Percentiles rank a stretch among this genome's conserved stretches.
These are phyloP conservation scores for Amaurobius ferox DNA, from an alignment of 2,888 invertebrate species.

Conservation along the genomic window DNA sequence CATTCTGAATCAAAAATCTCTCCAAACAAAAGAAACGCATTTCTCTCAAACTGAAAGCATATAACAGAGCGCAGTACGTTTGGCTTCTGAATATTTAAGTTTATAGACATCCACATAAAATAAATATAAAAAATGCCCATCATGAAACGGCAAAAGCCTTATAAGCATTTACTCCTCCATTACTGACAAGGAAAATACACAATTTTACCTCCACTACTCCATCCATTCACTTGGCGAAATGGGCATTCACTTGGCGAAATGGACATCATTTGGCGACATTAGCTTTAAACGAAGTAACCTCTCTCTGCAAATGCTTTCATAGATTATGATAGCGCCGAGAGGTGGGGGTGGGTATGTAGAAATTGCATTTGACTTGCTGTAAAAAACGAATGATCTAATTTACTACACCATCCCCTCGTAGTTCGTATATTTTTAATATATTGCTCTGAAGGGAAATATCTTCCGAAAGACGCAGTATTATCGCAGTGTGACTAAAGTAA, in stretches of 20 bases:
- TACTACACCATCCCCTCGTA: conserved; percentile 23
- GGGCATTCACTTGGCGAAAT: conserved; percentile 3
- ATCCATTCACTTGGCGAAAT: conserved; percentile 9
- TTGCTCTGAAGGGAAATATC: background rate
- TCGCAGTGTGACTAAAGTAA: too few relatives aligned
- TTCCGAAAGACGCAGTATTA: background rate
- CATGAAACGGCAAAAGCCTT: background rate
- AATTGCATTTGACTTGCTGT: conserved; percentile 58
- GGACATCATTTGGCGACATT: conserved; percentile 39
- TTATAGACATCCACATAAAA: background rate
- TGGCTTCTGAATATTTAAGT: background rate
- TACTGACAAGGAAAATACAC: background rate
- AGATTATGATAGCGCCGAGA: conserved; percentile 54
- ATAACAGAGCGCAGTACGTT: background rate
- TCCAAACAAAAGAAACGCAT: too few relatives aligned
- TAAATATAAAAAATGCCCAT: background rate
- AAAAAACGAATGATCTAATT: conserved; percentile 65
- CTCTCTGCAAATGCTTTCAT: conserved; percentile 55
- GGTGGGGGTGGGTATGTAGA: conserved; percentile 42
- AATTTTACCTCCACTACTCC: background rate
- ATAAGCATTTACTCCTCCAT: conserved; percentile 13
- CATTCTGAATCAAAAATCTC: too few relatives aligned
- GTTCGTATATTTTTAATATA: background rate
- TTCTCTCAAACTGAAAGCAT: too few relatives aligned
- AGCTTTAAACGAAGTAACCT: conserved; percentile 47